Evolutionary conservation across 1,140 invertebrate genomes (phyloP).

Genomic region (Halesus radiatus): DNA sequence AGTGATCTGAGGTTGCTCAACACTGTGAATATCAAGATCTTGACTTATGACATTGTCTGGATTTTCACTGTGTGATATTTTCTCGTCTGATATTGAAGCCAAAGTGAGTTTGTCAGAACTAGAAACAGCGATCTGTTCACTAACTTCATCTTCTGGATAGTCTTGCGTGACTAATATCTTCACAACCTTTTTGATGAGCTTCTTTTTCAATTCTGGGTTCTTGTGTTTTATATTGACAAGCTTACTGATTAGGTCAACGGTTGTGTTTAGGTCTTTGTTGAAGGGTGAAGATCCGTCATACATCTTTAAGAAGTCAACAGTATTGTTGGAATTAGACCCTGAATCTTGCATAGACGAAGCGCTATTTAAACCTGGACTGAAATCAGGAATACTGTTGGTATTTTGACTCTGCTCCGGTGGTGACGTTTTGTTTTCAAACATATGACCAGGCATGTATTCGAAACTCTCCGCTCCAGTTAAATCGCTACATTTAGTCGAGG

Average conservation of each 20-base stretch:
- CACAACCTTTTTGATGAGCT: slow-evolving; percentile 65
- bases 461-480: slow-evolving; percentile 68
- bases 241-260: slow-evolving; percentile 59
- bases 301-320: neutral
- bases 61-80: neutral
- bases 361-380: neutral
- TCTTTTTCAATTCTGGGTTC: slow-evolving; percentile 63
- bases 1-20: neutral
- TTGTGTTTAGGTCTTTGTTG: slow-evolving; percentile 65
- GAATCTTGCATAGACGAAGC: neutral
- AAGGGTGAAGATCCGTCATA: slow-evolving; percentile 58
- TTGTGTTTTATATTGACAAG: slow-evolving; percentile 60
- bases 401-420: slow-evolving; percentile 10
- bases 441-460: slow-evolving; percentile 69
- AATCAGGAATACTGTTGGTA: slow-evolving; percentile 52
- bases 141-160: slow-evolving; percentile 64
- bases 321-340: neutral
- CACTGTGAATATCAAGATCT: neutral
- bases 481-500: slow-evolving; percentile 45
- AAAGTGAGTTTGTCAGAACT: neutral
- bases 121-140: slow-evolving; percentile 14
- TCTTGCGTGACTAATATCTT: slow-evolving; percentile 63
- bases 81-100: neutral
- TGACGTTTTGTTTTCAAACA: slow-evolving; percentile 60
- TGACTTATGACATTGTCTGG: neutral